Conservation (phyloP, 2,797 vertebrate genomes). For the Muraenolepis orangiensis region DNA sequence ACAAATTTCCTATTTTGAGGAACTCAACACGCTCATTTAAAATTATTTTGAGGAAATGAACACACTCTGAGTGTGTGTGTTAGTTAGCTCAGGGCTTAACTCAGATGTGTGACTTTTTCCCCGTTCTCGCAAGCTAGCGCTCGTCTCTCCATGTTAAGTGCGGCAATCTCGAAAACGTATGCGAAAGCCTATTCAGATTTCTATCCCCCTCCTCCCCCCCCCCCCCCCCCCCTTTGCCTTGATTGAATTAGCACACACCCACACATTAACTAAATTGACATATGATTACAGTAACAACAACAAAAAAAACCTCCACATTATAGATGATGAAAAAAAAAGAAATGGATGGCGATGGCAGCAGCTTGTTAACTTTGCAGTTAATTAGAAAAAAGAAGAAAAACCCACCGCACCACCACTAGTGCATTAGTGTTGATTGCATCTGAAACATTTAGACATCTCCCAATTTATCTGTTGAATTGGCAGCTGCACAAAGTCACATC, state of each 20-base stretch:
- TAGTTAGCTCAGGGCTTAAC: no score
- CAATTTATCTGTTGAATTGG: not conserved
- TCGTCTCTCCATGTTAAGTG: not conserved
- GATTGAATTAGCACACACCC: not conserved
- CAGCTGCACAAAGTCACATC: not conserved
- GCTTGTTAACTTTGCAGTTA: slow-evolving; percentile 4
- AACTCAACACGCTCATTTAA: no score
- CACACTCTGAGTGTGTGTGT: no score
- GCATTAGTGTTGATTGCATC: slow-evolving; percentile 8
- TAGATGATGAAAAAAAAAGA: slow-evolving; percentile 2
- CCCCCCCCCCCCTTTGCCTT: no score
- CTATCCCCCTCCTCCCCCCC: no score
- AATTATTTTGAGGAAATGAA: no score
- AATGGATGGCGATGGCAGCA: not conserved
- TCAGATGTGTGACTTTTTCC: no score
- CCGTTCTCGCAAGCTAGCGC: no score
- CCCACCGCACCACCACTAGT: no score
- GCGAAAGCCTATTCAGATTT: not conserved
- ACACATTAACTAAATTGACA: not conserved
- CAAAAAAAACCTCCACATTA: not conserved
- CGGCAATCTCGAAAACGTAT: not conserved
- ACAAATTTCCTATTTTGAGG: no score
- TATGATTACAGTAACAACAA: slow-evolving; percentile 9
- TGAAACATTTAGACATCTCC: slow-evolving; percentile 9
- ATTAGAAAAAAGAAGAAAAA: not conserved